phyloP scores from a whole-genome alignment of 2,797 vertebrate genomes.

The Paguma larvata region DNA sequence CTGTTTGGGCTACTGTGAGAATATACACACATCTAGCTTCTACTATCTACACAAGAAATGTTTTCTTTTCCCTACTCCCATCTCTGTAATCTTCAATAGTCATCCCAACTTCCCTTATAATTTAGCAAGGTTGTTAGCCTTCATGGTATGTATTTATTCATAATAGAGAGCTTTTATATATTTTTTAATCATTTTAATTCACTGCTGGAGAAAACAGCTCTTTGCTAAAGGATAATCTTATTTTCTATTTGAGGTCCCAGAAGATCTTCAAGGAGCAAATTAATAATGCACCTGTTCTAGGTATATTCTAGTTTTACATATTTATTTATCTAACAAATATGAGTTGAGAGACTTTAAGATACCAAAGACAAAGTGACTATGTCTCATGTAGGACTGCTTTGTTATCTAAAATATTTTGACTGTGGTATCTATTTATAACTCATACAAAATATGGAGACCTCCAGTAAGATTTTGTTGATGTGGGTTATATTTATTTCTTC shows the following conservation, averaged over 20 bases:
- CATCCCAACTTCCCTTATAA: not conserved
- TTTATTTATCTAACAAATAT: slow-evolving; percentile 37
- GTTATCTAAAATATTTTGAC: not conserved
- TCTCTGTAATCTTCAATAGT: not conserved
- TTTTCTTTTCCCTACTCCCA: not conserved
- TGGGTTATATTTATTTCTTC: not conserved
- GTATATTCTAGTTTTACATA: not conserved
- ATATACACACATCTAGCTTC: not conserved
- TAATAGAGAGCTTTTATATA: not conserved
- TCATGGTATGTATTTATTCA: not conserved
- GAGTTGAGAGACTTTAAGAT: not conserved
- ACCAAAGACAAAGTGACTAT: not conserved
- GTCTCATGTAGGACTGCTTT: not conserved
- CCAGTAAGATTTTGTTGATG: not conserved
- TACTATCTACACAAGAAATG: not conserved
- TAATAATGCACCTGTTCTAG: not conserved
- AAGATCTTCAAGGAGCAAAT: slow-evolving; percentile 24
- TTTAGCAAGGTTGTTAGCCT: not conserved
- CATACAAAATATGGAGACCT: not conserved
- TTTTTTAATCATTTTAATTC: slow-evolving; percentile 2
- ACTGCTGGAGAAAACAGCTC: not conserved
- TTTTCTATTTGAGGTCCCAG: not conserved
- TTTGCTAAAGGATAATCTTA: not conserved
- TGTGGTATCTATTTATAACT: not conserved
- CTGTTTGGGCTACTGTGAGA: not conserved